Percentiles rank a stretch among this genome's conserved stretches.
These are phyloP conservation scores for Phoenoteleia sp. DNA, from an alignment of 2,888 invertebrate species.

Conservation along the genomic window DNA sequence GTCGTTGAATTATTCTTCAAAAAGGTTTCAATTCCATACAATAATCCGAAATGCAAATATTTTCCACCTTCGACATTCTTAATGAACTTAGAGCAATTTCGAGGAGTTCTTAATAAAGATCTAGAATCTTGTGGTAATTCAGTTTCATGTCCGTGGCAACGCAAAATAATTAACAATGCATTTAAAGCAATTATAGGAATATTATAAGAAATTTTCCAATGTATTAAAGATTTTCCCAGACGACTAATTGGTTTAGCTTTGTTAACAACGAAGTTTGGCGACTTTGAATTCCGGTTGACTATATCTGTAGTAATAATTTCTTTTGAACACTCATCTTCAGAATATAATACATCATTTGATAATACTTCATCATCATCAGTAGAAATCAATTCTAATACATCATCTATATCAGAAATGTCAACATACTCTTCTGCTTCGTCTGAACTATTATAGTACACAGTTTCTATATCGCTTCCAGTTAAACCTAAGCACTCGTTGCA, in stretches of 20 bases:
- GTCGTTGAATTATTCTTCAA: neutral
- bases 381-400: neutral
- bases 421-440: neutral
- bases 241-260: neutral
- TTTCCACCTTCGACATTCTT: neutral
- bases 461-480: neutral
- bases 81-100: neutral
- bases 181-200: neutral
- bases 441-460: neutral
- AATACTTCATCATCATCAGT: neutral
- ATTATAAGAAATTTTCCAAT: neutral
- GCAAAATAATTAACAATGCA: slow-evolving; percentile 11
- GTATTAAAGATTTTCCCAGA: neutral
- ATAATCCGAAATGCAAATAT: slow-evolving; percentile 41
- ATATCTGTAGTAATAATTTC: neutral
- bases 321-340: neutral
- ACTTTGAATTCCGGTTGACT: too few relatives aligned
- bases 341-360: neutral
- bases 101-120: slow-evolving; percentile 26
- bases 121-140: slow-evolving; percentile 27
- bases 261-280: neutral
- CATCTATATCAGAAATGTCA: neutral
- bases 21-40: neutral
- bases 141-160: neutral
- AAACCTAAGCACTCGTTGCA: neutral